phyloP scores from a whole-genome alignment of 1,140 invertebrate genomes.

The Drosophila subobscura region DNA sequence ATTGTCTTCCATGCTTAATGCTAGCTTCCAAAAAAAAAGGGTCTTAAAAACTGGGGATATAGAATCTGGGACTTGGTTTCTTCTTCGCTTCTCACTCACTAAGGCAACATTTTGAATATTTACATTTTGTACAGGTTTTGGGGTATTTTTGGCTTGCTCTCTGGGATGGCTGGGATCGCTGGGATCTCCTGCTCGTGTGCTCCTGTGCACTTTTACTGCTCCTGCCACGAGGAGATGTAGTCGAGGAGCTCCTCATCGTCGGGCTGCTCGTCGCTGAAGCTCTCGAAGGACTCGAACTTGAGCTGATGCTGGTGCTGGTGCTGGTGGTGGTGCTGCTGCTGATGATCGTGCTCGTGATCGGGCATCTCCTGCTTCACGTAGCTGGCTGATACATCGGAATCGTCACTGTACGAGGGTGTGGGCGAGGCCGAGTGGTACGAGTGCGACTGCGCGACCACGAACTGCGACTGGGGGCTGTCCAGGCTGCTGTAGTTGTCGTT shows the following conservation, averaged over 20 bases:
- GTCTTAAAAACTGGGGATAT: conserved; percentile 6
- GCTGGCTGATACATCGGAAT: conserved; percentile 84
- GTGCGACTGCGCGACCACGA: conserved; percentile 25
- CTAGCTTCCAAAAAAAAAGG: conserved; percentile 54
- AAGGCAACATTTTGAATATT: conserved; percentile 65
- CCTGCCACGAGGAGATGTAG: conserved; percentile 94
- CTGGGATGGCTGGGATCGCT: conserved; percentile 10
- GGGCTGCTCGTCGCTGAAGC: conserved; percentile 91
- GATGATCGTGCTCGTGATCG: conserved; percentile 77
- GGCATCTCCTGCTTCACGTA: conserved; percentile 65
- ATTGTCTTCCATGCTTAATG: conserved; percentile 77
- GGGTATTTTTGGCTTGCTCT: conserved; percentile 15
- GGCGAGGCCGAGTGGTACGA: conserved; percentile 89
- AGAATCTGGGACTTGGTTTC: conserved; percentile 58
- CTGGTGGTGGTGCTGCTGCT: conserved; percentile 65
- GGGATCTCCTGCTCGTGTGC: conserved; percentile 3
- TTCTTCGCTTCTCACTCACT: conserved; percentile 36
- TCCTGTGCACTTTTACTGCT: conserved; percentile 83
- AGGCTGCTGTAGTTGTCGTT: conserved; percentile 65
- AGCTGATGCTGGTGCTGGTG: conserved; percentile 50
- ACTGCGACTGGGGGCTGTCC: conserved; percentile 84
- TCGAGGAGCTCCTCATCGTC: conserved; percentile 96
- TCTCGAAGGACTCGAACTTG: conserved; percentile 88
- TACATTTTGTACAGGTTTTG: conserved; percentile 66
- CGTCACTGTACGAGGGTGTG: conserved; percentile 89